These are phyloP conservation scores for Arrhopalites spinosus DNA, from an alignment of 2,888 invertebrate species.

Conservation along the genomic window DNA sequence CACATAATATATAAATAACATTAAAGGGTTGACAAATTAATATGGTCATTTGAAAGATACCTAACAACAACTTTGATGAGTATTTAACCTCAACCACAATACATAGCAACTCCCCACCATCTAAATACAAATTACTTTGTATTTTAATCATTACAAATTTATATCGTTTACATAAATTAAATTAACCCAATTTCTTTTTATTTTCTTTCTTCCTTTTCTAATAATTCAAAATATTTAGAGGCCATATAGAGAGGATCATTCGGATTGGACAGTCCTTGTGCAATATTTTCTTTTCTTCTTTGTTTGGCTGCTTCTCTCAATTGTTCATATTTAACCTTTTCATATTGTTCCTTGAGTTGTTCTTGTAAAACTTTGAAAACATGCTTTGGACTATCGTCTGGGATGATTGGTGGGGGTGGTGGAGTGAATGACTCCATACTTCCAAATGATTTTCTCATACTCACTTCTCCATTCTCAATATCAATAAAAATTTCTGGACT, in stretches of 20 bases:
- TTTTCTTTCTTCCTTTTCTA: constrained; percentile 29
- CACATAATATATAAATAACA: too few species aligned
- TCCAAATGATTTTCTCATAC: constrained; percentile 53
- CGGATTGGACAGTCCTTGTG: constrained; percentile 43
- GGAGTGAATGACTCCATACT: constrained; percentile 48
- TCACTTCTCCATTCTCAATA: constrained; percentile 54
- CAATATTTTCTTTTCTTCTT: constrained; percentile 46
- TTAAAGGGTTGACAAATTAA: too few species aligned
- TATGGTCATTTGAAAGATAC: too few species aligned
- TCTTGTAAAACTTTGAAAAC: constrained; percentile 48
- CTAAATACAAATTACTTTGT: too few species aligned
- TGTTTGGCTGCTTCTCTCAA: constrained; percentile 47
- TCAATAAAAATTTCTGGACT: constrained; percentile 52
- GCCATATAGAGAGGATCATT: constrained; percentile 49
- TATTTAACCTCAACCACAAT: too few species aligned
- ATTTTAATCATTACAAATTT: too few species aligned
- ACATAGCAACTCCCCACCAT: too few species aligned
- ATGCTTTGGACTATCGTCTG: constrained; percentile 44
- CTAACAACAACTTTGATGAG: too few species aligned
- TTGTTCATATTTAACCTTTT: constrained; percentile 49
- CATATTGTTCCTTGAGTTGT: constrained; percentile 45
- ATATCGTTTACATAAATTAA: too few species aligned
- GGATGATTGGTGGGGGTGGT: constrained; percentile 36
- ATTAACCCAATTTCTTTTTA: too few species aligned
- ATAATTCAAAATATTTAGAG: constrained; percentile 48